Percentiles rank a stretch among this genome's conserved stretches.
Evolutionary conservation across 2,888 invertebrate genomes (phyloP).

Genomic region (Operophtera brumata): DNA sequence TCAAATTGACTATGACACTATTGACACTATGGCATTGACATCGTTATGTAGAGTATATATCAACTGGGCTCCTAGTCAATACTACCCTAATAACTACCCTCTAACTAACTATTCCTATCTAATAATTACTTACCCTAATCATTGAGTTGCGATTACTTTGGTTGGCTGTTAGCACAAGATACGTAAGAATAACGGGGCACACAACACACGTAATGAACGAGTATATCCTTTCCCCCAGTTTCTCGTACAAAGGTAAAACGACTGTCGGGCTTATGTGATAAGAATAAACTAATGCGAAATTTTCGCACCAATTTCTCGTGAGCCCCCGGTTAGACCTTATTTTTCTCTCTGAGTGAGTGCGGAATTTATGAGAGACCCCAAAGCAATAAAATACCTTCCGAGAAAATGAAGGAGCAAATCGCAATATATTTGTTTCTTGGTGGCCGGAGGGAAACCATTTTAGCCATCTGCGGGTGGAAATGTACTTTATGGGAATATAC

Average conservation of each 20-base stretch:
- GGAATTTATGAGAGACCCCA: slow-evolving; percentile 77
- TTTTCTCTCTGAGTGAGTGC: slow-evolving; percentile 76
- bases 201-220: slow-evolving; percentile 1
- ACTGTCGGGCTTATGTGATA: slow-evolving; percentile 53
- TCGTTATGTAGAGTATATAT: too few relatives aligned
- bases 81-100: too few relatives aligned
- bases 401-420: slow-evolving; percentile 80
- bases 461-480: slow-evolving; percentile 65
- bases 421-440: slow-evolving; percentile 78
- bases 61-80: too few relatives aligned
- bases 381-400: slow-evolving; percentile 79
- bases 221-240: slow-evolving; percentile 6
- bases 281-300: slow-evolving; percentile 70
- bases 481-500: slow-evolving; percentile 59
- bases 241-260: slow-evolving; percentile 39
- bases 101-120: too few relatives aligned
- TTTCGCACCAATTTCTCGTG: slow-evolving; percentile 69
- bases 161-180: slow-evolving; percentile 1
- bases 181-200: not conserved
- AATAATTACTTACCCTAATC: not conserved
- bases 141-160: not conserved
- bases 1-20: too few relatives aligned
- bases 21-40: too few relatives aligned
- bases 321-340: slow-evolving; percentile 66
- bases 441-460: slow-evolving; percentile 70